Conservation (phyloP, 1,140 invertebrate species). For the Rhopalosiphum maidis region DNA sequence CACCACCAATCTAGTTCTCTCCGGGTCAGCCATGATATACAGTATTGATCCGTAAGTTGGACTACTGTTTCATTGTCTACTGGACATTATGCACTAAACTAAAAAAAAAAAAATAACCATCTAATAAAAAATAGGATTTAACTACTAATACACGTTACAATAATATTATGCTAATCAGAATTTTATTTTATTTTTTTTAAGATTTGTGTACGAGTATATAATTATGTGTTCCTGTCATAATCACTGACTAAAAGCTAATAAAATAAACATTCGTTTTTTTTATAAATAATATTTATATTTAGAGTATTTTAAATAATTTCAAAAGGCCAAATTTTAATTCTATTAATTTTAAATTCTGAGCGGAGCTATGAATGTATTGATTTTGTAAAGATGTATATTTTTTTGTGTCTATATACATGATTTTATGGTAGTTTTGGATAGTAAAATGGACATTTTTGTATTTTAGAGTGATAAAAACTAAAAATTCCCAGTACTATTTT, state of each 20-base stretch:
- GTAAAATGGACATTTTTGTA: too few species aligned
- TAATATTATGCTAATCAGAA: not conserved
- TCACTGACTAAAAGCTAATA: too few species aligned
- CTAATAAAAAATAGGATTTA: not conserved
- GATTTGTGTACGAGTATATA: not conserved
- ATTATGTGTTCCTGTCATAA: not conserved
- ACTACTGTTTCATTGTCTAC: not conserved
- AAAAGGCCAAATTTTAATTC: not conserved
- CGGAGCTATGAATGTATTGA: too few species aligned
- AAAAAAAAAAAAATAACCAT: not conserved
- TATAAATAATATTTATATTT: not conserved
- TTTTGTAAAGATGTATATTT: too few species aligned
- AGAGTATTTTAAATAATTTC: not conserved
- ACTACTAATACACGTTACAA: not conserved
- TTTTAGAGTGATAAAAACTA: too few species aligned
- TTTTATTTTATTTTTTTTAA: not conserved
- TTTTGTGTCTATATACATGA: too few species aligned
- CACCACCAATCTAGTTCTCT: slow-evolving; percentile 84
- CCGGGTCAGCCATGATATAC: slow-evolving; percentile 72
- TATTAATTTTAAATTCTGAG: not conserved
- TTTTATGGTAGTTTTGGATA: too few species aligned
- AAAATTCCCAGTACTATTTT: too few species aligned
- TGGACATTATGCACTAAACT: not conserved
- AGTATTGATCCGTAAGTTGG: not conserved
- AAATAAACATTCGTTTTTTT: not conserved